Conservation (phyloP, 2,888 invertebrate species). For the Pteria penguin region DNA sequence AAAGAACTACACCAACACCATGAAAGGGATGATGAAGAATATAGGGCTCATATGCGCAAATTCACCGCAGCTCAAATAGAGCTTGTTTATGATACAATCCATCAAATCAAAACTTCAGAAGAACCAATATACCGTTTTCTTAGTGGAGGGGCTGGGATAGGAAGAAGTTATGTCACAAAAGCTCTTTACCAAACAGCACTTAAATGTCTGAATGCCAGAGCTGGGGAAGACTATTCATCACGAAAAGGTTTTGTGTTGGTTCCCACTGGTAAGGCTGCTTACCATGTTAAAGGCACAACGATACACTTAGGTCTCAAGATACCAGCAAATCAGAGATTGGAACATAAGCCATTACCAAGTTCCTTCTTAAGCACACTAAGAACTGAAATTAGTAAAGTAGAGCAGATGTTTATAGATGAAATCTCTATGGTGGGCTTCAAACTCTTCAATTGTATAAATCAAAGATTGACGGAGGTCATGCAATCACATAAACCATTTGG, state of each 20-base stretch:
- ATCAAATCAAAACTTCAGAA: slow-evolving; percentile 1
- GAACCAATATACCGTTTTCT: slow-evolving; percentile 43
- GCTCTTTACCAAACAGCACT: slow-evolving; percentile 51
- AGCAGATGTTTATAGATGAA: slow-evolving; percentile 28
- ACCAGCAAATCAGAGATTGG: slow-evolving; percentile 36
- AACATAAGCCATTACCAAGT: slow-evolving; percentile 1
- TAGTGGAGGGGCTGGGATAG: slow-evolving; percentile 59
- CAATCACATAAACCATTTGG: slow-evolving; percentile 30
- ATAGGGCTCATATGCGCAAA: slow-evolving; percentile 7
- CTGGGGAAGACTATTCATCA: slow-evolving; percentile 34
- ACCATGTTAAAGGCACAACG: slow-evolving; percentile 44
- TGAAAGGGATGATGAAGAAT: slow-evolving; percentile 46
- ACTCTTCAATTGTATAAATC: slow-evolving; percentile 35
- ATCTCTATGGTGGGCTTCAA: slow-evolving; percentile 28
- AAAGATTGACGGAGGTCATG: slow-evolving; percentile 27
- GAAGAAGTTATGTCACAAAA: slow-evolving; percentile 52
- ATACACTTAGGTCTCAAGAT: slow-evolving; percentile 40
- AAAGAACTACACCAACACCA: slow-evolving; percentile 12
- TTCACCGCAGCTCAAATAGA: slow-evolving; percentile 26
- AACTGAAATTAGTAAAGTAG: slow-evolving; percentile 9
- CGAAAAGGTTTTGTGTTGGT: slow-evolving; percentile 32
- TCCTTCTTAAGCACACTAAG: slow-evolving; percentile 17
- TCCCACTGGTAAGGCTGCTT: slow-evolving; percentile 50
- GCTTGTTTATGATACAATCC: slow-evolving; percentile 28
- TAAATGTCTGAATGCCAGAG: neutral